phyloP scores from a whole-genome alignment of 2,888 invertebrate genomes.

The Tipula helvola region DNA sequence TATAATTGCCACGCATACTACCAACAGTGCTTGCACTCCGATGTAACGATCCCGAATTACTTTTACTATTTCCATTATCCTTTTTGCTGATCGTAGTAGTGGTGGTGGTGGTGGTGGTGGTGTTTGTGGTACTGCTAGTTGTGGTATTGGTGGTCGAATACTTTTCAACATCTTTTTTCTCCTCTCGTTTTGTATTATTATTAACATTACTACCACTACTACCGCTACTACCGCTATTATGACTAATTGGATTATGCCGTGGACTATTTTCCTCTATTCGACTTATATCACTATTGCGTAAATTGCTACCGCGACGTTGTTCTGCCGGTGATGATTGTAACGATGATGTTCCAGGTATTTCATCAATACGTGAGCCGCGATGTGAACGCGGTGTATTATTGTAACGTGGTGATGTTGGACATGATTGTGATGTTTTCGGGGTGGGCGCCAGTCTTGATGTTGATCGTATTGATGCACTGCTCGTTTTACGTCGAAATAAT shows the following conservation, averaged over 20 bases:
- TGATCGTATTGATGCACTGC: conserved; percentile 27
- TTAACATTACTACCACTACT: neutral
- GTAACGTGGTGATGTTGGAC: conserved; percentile 35
- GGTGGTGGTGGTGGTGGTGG: conserved; percentile 7
- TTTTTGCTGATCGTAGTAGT: conserved; percentile 14
- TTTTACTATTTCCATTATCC: conserved; percentile 5
- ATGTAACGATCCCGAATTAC: neutral
- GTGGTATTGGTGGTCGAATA: neutral
- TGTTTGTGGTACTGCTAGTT: neutral
- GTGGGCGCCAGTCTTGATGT: conserved; percentile 15
- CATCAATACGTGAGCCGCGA: conserved; percentile 14
- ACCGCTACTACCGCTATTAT: neutral
- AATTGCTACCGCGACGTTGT: neutral
- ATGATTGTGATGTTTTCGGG: conserved; percentile 32
- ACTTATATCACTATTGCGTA: neutral
- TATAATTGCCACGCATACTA: conserved; percentile 53
- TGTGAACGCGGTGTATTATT: conserved; percentile 20
- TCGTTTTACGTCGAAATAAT: conserved; percentile 33
- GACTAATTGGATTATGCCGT: neutral
- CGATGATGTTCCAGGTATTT: conserved; percentile 25
- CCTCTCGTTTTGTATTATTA: neutral
- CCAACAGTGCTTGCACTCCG: conserved; percentile 25
- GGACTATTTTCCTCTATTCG: neutral
- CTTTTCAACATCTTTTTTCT: neutral
- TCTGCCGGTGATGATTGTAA: conserved; percentile 6